Conservation (phyloP, 2,113 vertebrate species). For the Rhagologus leucostigma region DNA sequence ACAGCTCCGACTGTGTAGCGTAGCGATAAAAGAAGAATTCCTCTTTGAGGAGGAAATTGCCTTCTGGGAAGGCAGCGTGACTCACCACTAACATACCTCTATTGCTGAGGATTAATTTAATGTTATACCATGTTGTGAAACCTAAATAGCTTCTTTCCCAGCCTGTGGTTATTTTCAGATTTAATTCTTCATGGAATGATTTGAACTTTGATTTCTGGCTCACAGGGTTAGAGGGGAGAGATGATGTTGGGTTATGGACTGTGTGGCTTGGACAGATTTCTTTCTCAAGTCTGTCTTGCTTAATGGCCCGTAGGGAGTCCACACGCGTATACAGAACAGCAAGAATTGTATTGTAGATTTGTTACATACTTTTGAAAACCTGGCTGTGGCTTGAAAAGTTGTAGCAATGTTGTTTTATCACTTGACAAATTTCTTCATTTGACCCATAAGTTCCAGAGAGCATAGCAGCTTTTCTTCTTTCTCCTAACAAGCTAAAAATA, state of each 20-base stretch:
- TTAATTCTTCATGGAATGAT: not conserved
- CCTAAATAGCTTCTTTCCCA: not conserved
- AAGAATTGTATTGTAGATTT: not conserved
- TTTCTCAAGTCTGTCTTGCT: not conserved
- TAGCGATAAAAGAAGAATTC: not conserved
- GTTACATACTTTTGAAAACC: not conserved
- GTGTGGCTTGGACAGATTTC: not conserved
- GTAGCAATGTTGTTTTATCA: fast-evolving
- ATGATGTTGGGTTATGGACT: not conserved
- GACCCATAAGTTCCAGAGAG: not conserved
- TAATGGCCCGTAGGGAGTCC: not conserved
- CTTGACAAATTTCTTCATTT: not conserved
- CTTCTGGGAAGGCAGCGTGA: not conserved
- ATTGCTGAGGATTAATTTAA: not conserved
- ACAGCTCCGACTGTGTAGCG: fast-evolving
- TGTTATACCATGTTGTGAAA: not conserved
- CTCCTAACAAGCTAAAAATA: not conserved
- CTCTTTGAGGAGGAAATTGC: not conserved
- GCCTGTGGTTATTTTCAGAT: not conserved
- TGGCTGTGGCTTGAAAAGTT: not conserved
- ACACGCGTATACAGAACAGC: not conserved
- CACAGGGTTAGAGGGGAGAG: not conserved
- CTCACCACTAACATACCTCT: not conserved
- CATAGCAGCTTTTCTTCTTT: not conserved
- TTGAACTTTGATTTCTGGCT: not conserved